Conservation (phyloP, 2,888 invertebrate genomes). For the Drosophila falleni region DNA sequence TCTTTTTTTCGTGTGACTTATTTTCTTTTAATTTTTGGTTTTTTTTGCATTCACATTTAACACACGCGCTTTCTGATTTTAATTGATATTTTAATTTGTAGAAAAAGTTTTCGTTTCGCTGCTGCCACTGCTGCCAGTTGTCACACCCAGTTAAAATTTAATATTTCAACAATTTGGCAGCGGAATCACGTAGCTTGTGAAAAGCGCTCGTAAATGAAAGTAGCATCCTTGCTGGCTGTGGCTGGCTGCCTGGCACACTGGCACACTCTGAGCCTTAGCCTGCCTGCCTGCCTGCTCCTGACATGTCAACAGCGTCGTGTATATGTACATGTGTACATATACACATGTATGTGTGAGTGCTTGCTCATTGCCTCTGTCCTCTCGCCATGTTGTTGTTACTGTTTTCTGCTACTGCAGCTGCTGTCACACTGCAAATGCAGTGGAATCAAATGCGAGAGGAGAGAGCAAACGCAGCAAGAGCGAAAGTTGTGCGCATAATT, state of each 20-base stretch:
- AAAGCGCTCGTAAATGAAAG: constrained; percentile 68
- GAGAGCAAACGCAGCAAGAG: constrained; percentile 24
- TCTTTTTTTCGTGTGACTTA: constrained; percentile 2
- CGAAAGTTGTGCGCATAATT: constrained; percentile 48
- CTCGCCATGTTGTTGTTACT: constrained; percentile 34
- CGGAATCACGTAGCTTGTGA: constrained; percentile 63
- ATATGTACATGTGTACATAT: constrained; percentile 12
- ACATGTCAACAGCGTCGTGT: constrained; percentile 44
- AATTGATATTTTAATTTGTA: constrained; percentile 37
- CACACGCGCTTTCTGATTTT: constrained; percentile 12
- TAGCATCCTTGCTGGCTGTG: constrained; percentile 72
- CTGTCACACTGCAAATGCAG: constrained; percentile 44
- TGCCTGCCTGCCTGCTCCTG: constrained; percentile 42
- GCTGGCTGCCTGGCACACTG: constrained; percentile 73
- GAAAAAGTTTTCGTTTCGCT: constrained; percentile 33
- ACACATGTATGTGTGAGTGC: constrained; percentile 10
- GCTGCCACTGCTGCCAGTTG: constrained; percentile 48
- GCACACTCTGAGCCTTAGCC: constrained; percentile 37
- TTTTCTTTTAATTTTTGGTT: background rate
- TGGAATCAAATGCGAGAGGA: constrained; percentile 14
- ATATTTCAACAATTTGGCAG: constrained; percentile 72
- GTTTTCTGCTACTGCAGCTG: constrained; percentile 44
- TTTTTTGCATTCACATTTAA: constrained; percentile 18
- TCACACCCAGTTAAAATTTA: constrained; percentile 80
- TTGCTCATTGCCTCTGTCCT: constrained; percentile 10